Percentiles rank a stretch among this genome's conserved stretches.
These are phyloP conservation scores for Neosilurus mollespiculum DNA, from an alignment of 2,797 vertebrate genomes.

Conservation along the genomic window DNA sequence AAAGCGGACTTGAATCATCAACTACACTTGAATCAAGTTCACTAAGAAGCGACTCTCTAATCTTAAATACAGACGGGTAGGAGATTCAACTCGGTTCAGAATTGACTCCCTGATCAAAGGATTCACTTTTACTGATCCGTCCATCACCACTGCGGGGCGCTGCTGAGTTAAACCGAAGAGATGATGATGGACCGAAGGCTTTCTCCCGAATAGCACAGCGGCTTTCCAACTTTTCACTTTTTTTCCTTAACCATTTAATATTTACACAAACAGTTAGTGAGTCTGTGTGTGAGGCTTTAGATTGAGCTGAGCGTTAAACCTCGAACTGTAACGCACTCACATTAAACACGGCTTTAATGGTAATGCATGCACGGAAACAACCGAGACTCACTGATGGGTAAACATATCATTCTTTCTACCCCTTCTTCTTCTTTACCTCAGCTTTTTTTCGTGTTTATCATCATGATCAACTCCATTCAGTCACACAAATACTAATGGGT, in stretches of 20 bases:
- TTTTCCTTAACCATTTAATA: slow-evolving; percentile 33
- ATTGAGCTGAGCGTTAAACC: not conserved
- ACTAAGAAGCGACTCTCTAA: not conserved
- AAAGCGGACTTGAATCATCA: not conserved
- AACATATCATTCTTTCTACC: slow-evolving; percentile 46
- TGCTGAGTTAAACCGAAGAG: slow-evolving; percentile 40
- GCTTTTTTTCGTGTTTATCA: slow-evolving; percentile 32
- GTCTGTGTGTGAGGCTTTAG: not conserved
- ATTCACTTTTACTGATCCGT: not conserved
- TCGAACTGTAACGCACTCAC: slow-evolving; percentile 66
- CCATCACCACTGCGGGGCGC: slow-evolving; percentile 20
- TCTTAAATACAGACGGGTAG: no score
- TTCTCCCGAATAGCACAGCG: slow-evolving; percentile 60
- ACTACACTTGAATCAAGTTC: not conserved
- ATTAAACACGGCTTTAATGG: slow-evolving; percentile 96
- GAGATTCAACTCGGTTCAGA: not conserved
- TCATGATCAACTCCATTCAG: slow-evolving; percentile 45
- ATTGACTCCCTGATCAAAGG: not conserved
- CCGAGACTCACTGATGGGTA: slow-evolving; percentile 99
- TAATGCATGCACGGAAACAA: slow-evolving; percentile 99
- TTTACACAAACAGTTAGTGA: slow-evolving; percentile 45
- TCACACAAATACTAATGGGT: not conserved
- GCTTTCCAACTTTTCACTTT: slow-evolving; percentile 43
- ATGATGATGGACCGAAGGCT: slow-evolving; percentile 72
- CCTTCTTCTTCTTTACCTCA: slow-evolving; percentile 43